Evolutionary conservation across 2,797 vertebrate species (phyloP).

Genomic region (Erethizon dorsatum): DNA sequence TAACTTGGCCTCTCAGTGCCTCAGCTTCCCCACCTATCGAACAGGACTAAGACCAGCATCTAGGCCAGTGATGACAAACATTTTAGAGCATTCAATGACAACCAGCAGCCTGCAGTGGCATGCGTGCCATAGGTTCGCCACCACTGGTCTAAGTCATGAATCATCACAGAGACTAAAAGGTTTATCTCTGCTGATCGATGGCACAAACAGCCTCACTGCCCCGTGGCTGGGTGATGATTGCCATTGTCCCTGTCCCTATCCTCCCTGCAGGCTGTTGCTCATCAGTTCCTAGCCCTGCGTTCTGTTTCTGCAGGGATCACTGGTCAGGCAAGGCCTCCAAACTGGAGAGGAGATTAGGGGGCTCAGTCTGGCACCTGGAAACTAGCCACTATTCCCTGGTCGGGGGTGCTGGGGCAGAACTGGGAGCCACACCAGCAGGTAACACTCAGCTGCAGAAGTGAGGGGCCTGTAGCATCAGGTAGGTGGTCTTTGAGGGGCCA

Average conservation of each 20-base stretch:
- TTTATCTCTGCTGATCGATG: too few species aligned
- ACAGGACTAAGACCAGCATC: not conserved
- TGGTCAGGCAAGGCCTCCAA: not conserved
- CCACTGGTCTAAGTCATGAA: not conserved
- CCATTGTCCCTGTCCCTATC: rapidly evolving
- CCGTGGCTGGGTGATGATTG: not conserved
- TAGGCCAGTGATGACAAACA: not conserved
- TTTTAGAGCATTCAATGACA: not conserved
- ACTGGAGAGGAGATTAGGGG: not conserved
- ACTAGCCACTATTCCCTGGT: not conserved
- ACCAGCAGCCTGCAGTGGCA: not conserved
- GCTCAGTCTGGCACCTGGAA: not conserved
- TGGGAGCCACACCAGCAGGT: too few species aligned
- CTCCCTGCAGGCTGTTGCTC: not conserved
- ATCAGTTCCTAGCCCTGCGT: rapidly evolving
- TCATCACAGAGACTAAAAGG: not conserved
- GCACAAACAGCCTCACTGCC: not conserved
- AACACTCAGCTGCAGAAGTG: rapidly evolving
- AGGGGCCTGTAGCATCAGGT: not conserved
- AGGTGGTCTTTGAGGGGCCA: not conserved
- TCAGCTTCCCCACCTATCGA: not conserved
- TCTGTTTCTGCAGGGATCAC: too few species aligned
- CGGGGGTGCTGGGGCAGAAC: not conserved
- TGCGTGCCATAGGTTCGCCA: not conserved
- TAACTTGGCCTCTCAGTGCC: not conserved